phyloP scores from a whole-genome alignment of 2,113 vertebrate species.

The Limanda limanda region DNA sequence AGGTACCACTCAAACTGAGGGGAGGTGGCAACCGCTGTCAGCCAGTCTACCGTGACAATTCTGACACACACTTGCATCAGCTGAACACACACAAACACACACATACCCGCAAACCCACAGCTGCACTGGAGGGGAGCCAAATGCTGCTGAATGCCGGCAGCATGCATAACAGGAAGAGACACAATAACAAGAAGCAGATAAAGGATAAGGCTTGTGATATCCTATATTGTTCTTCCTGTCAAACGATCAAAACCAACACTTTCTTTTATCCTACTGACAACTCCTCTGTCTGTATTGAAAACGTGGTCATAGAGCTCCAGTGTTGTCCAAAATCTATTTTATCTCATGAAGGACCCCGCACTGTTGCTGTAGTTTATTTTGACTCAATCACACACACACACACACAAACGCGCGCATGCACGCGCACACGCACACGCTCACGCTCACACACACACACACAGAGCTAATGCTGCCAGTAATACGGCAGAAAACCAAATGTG shows the following conservation, averaged over 20 bases:
- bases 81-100: constrained; percentile 22
- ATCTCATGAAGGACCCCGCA: no score
- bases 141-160: constrained; percentile 22
- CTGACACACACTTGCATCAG: constrained; percentile 50
- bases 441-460: no score
- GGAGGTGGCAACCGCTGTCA: constrained; percentile 35
- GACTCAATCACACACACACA: background rate
- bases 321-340: no score
- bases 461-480: no score
- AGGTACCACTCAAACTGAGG: constrained; percentile 55
- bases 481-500: no score
- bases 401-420: no score
- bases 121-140: constrained; percentile 41
- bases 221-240: background rate
- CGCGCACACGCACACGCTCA: no score
- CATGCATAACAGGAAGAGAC: constrained; percentile 19
- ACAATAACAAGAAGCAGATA: constrained; percentile 4
- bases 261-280: background rate
- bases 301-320: background rate
- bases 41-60: constrained; percentile 80
- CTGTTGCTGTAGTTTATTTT: background rate
- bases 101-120: constrained; percentile 37
- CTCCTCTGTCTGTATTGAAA: background rate
- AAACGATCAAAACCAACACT: background rate
- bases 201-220: constrained; percentile 4